Conservation (phyloP, 2,888 invertebrate genomes). For the Falcaria lacertinaria region DNA sequence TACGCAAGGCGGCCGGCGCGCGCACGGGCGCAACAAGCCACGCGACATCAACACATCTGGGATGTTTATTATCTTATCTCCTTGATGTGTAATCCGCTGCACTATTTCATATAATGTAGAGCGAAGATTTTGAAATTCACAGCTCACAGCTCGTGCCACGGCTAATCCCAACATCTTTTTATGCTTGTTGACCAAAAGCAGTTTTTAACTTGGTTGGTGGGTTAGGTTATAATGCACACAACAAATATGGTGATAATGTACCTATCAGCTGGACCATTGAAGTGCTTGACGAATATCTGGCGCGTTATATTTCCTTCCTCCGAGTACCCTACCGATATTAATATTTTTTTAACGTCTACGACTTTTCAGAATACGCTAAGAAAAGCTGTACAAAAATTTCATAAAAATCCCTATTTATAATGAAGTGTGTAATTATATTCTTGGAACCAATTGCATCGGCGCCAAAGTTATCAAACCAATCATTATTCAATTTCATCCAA, state of each 20-base stretch:
- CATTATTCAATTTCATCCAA: slow-evolving; percentile 50
- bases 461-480: slow-evolving; percentile 37
- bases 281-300: too few species aligned
- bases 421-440: slow-evolving; percentile 13
- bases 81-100: slow-evolving; percentile 50
- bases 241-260: too few species aligned
- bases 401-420: too few species aligned
- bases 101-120: slow-evolving; percentile 59
- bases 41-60: slow-evolving; percentile 41
- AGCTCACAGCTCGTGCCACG: slow-evolving; percentile 15
- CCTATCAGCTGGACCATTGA: too few species aligned
- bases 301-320: too few species aligned
- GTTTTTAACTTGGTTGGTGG: too few species aligned
- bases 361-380: too few species aligned
- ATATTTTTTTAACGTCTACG: background rate
- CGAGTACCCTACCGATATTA: too few species aligned
- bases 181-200: too few species aligned
- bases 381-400: too few species aligned
- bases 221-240: too few species aligned
- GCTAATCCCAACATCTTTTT: too few species aligned
- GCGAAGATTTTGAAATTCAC: slow-evolving; percentile 46
- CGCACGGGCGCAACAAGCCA: slow-evolving; percentile 9
- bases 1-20: slow-evolving; percentile 31
- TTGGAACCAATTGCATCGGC: slow-evolving; percentile 23
- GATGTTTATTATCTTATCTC: slow-evolving; percentile 70